phyloP scores from a whole-genome alignment of 1,140 invertebrate genomes.

The Gonioctena quinquepunctata region DNA sequence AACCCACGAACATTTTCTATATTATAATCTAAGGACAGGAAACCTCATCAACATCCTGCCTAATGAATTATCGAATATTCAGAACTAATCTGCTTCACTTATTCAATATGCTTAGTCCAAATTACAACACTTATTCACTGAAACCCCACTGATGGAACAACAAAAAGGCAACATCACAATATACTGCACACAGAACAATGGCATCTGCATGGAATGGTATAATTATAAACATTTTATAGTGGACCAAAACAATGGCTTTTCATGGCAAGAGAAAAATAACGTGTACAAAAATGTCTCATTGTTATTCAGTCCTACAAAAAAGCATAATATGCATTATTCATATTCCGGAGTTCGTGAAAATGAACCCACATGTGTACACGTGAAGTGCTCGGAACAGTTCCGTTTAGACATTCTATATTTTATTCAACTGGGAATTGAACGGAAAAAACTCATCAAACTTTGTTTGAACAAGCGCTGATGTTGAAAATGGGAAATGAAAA shows the following conservation, averaged over 20 bases:
- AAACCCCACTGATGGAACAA: not conserved
- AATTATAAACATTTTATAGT: conserved; percentile 16
- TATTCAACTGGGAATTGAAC: too few species aligned
- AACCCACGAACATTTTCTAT: too few species aligned
- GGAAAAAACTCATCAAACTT: too few species aligned
- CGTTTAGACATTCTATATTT: not conserved
- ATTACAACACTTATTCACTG: not conserved
- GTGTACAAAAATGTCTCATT: conserved; percentile 13
- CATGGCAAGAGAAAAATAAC: conserved; percentile 6
- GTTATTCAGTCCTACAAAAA: conserved; percentile 6
- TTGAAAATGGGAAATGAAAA: too few species aligned
- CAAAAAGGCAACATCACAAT: not conserved
- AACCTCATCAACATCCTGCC: too few species aligned
- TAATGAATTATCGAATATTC: too few species aligned
- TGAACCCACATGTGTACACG: not conserved
- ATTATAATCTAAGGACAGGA: too few species aligned
- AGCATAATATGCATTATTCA: conserved; percentile 10
- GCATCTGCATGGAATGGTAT: conserved; percentile 15
- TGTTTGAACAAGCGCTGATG: too few species aligned
- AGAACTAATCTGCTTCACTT: too few species aligned
- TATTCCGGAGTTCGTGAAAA: not conserved
- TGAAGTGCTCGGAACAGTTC: not conserved
- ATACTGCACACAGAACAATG: conserved; percentile 7
- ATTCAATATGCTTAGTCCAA: too few species aligned
- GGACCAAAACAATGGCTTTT: conserved; percentile 15